Evolutionary conservation across 2,113 vertebrate species (phyloP), one percentile per base, ranked within the genome.

Genomic region (Upupa epops): DNA sequence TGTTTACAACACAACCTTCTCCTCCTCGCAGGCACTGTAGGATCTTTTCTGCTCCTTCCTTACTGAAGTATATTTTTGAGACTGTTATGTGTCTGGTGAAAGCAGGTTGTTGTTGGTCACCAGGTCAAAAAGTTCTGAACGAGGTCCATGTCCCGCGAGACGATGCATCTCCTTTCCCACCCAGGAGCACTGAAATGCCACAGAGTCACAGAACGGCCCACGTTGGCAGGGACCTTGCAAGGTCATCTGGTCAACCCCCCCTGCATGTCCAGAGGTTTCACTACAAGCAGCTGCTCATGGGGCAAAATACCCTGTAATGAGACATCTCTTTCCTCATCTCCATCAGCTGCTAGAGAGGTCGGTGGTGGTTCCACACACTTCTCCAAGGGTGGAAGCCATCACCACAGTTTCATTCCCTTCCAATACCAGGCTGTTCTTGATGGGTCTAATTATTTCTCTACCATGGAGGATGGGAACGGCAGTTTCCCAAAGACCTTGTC

Each of bases 391-490:
- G 13, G 4, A 54, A 68, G n/a, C 17, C 29, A 24, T 51, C 45
- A 31, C 40, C 19, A 17, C 1, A 4, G 24, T 36, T 73, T 32
- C 26, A 19, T 28, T 11, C 40, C 20, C 5, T 54, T 72, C 31
- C 37, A 13, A 32, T 1, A 37, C 19, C 31, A 70, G 17, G 32
- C 32, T 86, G 49, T 48, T 5, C 8, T 51, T 1, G 1, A 29
- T 1, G 1, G 18, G 11, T 56, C 28, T 17, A 31, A 26, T 54
- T 17, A 25, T 19, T 65, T 42, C 49, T 60, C 8, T 6, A 16
- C n/a, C 2, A 0, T 2, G 7, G 20, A 37, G 9, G n/a, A 31
- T 6, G 2, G 24, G 8, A 31, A 60, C 8, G 11, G 28, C 2
- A 8, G 8, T 46, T 83, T 80, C 21, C 31, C 37, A 66, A 37